Base-by-base conservation (phyloP, 2,888 invertebrate species). In the Plebejus melissa region DNA sequence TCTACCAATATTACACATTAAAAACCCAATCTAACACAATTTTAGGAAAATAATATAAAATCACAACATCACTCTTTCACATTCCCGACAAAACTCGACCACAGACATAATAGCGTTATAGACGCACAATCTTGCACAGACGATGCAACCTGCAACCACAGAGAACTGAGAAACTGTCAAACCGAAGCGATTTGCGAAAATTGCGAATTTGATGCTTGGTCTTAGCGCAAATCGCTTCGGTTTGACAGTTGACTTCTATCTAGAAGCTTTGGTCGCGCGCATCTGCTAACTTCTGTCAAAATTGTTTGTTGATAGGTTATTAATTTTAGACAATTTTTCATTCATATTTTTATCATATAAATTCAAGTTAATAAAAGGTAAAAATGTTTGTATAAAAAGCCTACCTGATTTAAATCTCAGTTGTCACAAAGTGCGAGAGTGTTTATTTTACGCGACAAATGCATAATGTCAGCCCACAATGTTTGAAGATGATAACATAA, bases 401-500 rank as follows among this genome's bases (percentile, higher is more conserved):
- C 92, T 83, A 84, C 91, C 89, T 80, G 91, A 89, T 90, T 86
- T 85, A 77, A 83, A 79, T 75, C 77, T 79, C 79, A 80, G 76
- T 80, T 90, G 90, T 90, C 89, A 89, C 90, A 90, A 90, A 90
- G 86, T 92, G 90, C 90, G 90, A 89, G 89, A 90, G 88, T 88
- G 87, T 88, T 90, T 87, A 87, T 86, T 80, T 72, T 50, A 50
- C 72, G 80, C 78, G 85, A 85, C 86, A 87, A 88, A 85, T 87
- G 85, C 91, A 91, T 91, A 89, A 93, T 93, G 93, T 90, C 89
- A 89, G 84, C 88, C 80, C 90, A 93, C 83, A 84, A 93, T 93
- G 93, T 91, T 91, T 92, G 93, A 92, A 88, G 90, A 90, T 92
- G 91, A 90, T 83, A 90, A 90, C 89, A 89, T 92, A 84, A 88